phyloP scores from a whole-genome alignment of 1,140 invertebrate species.

The Chironomus striatipennis region DNA sequence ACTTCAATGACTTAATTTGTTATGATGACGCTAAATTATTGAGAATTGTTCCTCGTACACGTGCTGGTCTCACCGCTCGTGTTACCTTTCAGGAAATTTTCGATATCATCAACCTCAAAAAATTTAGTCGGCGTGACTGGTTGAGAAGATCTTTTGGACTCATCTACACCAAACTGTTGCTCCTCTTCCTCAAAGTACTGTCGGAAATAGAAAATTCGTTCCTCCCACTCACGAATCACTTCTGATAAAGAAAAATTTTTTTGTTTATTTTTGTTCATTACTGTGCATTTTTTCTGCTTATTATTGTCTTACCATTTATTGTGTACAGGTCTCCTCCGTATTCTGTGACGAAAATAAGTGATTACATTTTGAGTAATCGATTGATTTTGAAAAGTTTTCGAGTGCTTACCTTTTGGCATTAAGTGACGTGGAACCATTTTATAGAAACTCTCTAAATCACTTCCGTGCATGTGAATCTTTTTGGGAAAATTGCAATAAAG shows the following conservation, averaged over 20 bases:
- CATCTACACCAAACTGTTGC: constrained; percentile 46
- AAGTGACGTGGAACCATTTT: constrained; percentile 43
- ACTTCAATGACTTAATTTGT: no score
- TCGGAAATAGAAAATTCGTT: constrained; percentile 44
- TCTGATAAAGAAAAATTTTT: background rate
- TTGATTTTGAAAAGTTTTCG: background rate
- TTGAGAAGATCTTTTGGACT: constrained; percentile 44
- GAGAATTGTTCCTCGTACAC: no score
- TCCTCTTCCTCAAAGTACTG: constrained; percentile 49
- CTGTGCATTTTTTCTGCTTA: no score
- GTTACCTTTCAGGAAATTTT: background rate
- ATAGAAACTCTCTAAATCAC: constrained; percentile 42
- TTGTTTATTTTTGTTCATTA: no score
- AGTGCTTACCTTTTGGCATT: constrained; percentile 36
- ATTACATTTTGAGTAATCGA: background rate
- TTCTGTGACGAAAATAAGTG: no score
- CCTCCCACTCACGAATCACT: constrained; percentile 44
- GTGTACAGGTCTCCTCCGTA: no score
- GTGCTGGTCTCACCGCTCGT: no score
- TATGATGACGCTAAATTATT: no score
- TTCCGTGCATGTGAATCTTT: constrained; percentile 36
- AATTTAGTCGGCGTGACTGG: constrained; percentile 42
- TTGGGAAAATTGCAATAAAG: constrained; percentile 31
- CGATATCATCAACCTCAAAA: constrained; percentile 49
- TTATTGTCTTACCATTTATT: no score